These are phyloP conservation scores for Anthopleura sola DNA, from an alignment of 64 coral and sea anemone genomes.

Conservation along the genomic window DNA sequence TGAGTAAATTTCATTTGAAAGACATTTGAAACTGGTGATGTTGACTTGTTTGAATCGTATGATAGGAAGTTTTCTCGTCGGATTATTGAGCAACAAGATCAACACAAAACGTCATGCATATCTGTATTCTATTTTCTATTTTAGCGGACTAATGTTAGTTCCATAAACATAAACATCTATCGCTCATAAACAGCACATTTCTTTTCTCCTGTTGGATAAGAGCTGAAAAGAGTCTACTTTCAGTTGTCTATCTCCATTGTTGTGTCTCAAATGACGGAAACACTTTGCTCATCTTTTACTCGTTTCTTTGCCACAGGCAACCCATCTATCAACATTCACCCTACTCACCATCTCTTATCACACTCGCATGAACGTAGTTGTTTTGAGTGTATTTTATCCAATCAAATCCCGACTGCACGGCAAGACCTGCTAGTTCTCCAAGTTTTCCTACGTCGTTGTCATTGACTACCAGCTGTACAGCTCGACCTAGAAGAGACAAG, in stretches of 20 bases:
- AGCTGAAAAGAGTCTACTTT: no score
- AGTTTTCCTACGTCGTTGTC: conserved; percentile 65
- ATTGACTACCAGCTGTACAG: conserved; percentile 57
- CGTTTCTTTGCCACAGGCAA: no score
- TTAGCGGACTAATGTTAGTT: background rate
- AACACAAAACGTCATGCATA: background rate
- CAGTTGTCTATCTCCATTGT: no score
- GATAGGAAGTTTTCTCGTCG: background rate
- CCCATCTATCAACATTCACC: no score
- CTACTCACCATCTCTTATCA: conserved; percentile 89
- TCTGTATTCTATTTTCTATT: background rate
- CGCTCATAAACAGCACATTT: no score
- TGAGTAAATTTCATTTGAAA: background rate
- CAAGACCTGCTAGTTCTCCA: conserved; percentile 61
- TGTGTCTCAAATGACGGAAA: no score
- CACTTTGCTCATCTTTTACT: no score
- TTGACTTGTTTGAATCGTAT: background rate
- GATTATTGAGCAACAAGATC: background rate
- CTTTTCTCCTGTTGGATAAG: no score
- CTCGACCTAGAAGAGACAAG: conserved; percentile 49
- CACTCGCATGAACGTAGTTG: conserved; percentile 73
- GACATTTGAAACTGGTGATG: background rate
- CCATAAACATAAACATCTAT: background rate
- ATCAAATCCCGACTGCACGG: conserved; percentile 81
- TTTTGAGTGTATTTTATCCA: conserved; percentile 67